phyloP scores from a whole-genome alignment of 35 echinoderm and acorn worm species.

The Hemicentrotus pulcherrimus region DNA sequence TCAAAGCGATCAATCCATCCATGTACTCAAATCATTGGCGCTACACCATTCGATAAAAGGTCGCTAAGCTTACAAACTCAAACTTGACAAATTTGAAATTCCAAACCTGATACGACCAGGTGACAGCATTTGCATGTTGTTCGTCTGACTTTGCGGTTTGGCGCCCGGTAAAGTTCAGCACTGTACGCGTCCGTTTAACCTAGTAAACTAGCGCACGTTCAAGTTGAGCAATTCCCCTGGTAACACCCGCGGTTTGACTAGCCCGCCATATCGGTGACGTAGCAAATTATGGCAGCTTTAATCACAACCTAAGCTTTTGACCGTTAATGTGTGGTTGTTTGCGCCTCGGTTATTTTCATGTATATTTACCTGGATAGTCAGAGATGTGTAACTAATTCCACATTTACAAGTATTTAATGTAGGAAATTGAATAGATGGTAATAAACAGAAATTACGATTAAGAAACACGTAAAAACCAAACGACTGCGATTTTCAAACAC shows the following conservation, averaged over 20 bases:
- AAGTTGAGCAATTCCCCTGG: not conserved
- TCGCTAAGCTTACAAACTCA: no score
- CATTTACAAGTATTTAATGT: not conserved
- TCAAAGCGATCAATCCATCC: no score
- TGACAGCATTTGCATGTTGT: not conserved
- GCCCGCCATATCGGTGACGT: not conserved
- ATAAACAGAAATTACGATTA: no score
- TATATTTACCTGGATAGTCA: not conserved
- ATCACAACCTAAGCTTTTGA: not conserved
- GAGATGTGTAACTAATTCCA: not conserved
- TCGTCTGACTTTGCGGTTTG: conserved; percentile 16
- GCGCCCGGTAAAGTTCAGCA: not conserved
- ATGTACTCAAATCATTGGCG: no score
- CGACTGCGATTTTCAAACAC: no score
- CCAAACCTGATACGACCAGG: not conserved
- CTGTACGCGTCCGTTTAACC: conserved; percentile 13
- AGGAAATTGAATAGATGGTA: not conserved
- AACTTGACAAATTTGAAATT: no score
- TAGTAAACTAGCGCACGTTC: conserved; percentile 23
- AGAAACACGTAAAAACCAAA: no score
- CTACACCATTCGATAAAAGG: no score
- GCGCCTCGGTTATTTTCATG: not conserved
- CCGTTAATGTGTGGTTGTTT: not conserved
- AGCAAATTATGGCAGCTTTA: not conserved
- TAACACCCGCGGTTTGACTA: not conserved